Conservation (phyloP, 64 coral and sea anemone species). For the Exaiptasia diaphana region DNA sequence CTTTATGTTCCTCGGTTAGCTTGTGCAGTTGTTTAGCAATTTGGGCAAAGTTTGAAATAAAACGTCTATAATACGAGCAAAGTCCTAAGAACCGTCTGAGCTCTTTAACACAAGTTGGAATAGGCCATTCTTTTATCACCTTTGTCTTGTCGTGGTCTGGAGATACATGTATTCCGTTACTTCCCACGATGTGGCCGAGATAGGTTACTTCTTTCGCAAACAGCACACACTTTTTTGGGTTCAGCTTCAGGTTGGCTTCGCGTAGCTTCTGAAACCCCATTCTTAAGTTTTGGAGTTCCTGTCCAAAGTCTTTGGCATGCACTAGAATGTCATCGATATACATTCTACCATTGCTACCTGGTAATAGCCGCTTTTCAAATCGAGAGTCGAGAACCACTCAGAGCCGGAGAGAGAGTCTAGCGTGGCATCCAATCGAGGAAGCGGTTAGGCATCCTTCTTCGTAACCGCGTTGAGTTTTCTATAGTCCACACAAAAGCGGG, state of each 20-base stretch:
- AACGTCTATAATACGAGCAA: conserved; percentile 4
- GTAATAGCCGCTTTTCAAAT: conserved; percentile 19
- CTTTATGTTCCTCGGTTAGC: neutral
- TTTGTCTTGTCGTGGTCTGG: neutral
- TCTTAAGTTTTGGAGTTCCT: neutral
- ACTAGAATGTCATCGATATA: conserved; percentile 6
- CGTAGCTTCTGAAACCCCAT: conserved; percentile 1
- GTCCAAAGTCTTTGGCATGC: conserved; percentile 2
- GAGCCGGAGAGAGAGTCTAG: neutral
- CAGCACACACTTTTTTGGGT: conserved; percentile 3
- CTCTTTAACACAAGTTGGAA: neutral
- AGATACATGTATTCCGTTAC: neutral
- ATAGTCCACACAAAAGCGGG: conserved; percentile 19
- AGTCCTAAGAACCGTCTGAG: conserved; percentile 4
- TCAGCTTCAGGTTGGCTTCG: conserved; percentile 10
- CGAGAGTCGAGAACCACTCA: conserved; percentile 5
- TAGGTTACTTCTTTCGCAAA: neutral
- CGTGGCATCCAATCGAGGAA: conserved; percentile 7
- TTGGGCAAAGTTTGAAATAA: neutral
- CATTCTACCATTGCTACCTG: neutral
- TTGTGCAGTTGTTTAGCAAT: neutral
- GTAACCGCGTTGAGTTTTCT: neutral
- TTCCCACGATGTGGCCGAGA: conserved; percentile 13
- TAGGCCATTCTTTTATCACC: neutral
- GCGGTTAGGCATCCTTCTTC: neutral